Evolutionary conservation across 1,140 invertebrate genomes (phyloP).

Genomic region (Caenorhabditis remanei): DNA sequence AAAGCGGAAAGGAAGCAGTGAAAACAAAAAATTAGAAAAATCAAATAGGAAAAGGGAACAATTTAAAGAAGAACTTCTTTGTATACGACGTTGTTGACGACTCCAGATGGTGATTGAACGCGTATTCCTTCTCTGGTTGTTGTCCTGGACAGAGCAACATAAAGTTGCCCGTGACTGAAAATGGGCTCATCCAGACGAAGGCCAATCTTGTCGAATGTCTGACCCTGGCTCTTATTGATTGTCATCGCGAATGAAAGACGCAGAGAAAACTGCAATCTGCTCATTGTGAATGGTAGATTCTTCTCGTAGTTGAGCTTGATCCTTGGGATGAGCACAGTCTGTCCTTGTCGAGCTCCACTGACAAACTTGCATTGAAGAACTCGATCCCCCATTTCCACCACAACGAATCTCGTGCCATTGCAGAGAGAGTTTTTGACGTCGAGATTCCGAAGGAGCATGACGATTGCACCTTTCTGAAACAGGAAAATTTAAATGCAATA

Average conservation of each 20-base stretch:
- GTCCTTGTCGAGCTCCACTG: no score
- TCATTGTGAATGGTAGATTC: no score
- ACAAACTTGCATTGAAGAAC: background rate
- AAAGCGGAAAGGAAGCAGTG: no score
- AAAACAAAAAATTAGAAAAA: no score
- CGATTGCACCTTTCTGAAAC: conserved; percentile 64
- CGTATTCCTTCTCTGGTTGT: conserved; percentile 39
- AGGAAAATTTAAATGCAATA: background rate
- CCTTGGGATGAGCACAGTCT: no score
- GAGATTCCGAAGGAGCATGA: conserved; percentile 70
- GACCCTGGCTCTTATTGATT: conserved; percentile 81
- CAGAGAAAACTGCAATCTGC: conserved; percentile 80
- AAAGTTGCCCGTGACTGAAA: conserved; percentile 79
- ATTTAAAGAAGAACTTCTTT: no score
- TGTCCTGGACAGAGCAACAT: conserved; percentile 67
- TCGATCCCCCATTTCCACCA: background rate
- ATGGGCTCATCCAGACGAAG: conserved; percentile 77
- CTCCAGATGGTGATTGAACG: background rate
- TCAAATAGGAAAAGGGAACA: no score
- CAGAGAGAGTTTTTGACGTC: conserved; percentile 57
- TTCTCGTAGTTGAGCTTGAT: no score
- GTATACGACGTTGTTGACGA: no score
- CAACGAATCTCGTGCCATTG: conserved; percentile 69
- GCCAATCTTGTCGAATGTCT: conserved; percentile 75
- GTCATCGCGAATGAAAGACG: conserved; percentile 80